Conservation (phyloP, 1,140 invertebrate species). For the Sitobion miscanthi region DNA sequence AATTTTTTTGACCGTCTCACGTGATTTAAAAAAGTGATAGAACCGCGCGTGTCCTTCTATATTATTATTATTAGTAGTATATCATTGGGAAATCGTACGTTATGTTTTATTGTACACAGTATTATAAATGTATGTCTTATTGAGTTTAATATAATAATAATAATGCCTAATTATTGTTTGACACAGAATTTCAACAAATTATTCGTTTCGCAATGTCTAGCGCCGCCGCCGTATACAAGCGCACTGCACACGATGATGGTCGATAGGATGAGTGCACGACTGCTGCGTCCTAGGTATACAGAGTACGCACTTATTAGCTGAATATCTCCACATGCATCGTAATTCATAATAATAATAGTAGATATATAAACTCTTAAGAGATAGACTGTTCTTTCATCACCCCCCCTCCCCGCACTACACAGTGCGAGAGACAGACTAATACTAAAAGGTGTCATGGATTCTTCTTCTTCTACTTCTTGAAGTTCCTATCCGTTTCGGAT, state of each 20-base stretch:
- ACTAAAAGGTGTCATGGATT: too few relatives aligned
- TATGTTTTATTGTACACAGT: neutral
- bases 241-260: neutral
- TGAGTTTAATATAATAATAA: neutral
- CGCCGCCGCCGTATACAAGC: neutral
- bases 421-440: too few relatives aligned
- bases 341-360: neutral
- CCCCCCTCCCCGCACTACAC: too few relatives aligned
- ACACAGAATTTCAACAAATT: neutral
- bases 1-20: neutral
- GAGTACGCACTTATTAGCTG: neutral
- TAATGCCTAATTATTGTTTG: constrained; percentile 16
- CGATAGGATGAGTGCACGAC: neutral
- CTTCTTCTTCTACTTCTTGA: too few relatives aligned
- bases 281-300: neutral
- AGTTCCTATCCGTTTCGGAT: too few relatives aligned
- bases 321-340: neutral
- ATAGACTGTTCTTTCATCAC: too few relatives aligned
- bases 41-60: neutral
- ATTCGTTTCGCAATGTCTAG: neutral
- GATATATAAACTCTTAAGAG: too few relatives aligned
- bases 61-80: neutral
- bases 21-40: constrained; percentile 20
- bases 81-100: neutral
- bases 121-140: neutral